Conservation (phyloP, 2,888 invertebrate genomes). For the Lobophora halterata region DNA sequence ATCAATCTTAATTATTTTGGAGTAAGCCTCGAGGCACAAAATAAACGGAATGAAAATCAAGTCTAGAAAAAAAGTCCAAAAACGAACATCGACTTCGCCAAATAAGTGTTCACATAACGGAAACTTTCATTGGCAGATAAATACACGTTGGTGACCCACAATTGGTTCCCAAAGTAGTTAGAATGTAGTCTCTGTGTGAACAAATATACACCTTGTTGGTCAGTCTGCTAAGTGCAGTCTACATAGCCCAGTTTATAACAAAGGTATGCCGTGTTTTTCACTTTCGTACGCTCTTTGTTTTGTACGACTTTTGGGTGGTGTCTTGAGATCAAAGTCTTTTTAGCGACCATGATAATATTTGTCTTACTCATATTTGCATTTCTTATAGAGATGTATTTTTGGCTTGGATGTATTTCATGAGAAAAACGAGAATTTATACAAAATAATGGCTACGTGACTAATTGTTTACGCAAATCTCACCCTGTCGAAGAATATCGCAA, state of each 20-base stretch:
- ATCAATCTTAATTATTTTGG: too few relatives aligned
- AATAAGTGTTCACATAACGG: constrained; percentile 41
- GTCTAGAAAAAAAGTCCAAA: constrained; percentile 4
- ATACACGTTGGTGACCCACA: constrained; percentile 36
- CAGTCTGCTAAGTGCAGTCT: constrained; percentile 22
- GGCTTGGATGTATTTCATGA: too few relatives aligned
- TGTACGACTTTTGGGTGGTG: background rate
- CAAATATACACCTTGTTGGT: constrained; percentile 24
- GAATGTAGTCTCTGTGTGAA: too few relatives aligned
- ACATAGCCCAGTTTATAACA: constrained; percentile 20
- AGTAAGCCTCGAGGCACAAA: too few relatives aligned
- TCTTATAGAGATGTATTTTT: too few relatives aligned
- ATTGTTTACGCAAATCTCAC: too few relatives aligned
- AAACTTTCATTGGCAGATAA: constrained; percentile 33
- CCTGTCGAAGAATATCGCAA: too few relatives aligned
- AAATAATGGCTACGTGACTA: too few relatives aligned
- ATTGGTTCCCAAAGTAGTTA: constrained; percentile 25
- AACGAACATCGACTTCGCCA: constrained; percentile 26
- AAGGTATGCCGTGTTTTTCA: constrained; percentile 8
- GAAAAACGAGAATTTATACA: too few relatives aligned
- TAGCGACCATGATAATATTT: background rate
- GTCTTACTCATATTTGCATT: constrained; percentile 1
- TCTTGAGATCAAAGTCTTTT: too few relatives aligned
- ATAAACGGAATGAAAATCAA: background rate
- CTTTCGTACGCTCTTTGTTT: constrained; percentile 11